Evolutionary conservation across 2,113 vertebrate species (phyloP), one percentile per base, ranked within the genome.

Genomic region (Apistogramma diplotaenia): DNA sequence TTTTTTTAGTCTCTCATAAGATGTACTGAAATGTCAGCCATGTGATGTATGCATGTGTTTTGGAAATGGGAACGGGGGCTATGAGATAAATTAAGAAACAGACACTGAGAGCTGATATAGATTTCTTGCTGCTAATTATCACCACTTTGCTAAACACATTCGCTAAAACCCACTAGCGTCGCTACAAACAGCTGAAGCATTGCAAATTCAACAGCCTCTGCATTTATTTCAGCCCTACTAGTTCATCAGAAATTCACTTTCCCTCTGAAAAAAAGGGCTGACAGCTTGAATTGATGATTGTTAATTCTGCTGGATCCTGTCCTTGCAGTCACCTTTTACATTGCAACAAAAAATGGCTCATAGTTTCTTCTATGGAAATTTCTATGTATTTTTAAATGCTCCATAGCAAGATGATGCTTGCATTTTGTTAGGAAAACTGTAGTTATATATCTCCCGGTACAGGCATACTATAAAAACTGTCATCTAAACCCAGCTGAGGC

Each of bases 61-160:
- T 13, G 19, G 21, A 37, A 55, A 62, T 46, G 29, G 8, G 16
- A 9, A 12, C 6, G 35, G 33, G 23, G 19, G 6, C 21, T 21
- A 8, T 53, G 54, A 33, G 40, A 70, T 9, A 12, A 33, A 76
- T 76, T 5, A 59, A 25, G 23, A 23, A 21, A 78, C 37, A 43
- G 18, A 55, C 51, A 71, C 18, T n/a, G 11, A 77, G 23, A 76
- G 18, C 31, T 80, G 62, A 81, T 80, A 76, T 18, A 67, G 81
- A 82, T 85, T 56, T 81, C 78, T 62, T 71, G 76, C 65, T 43
- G 33, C 71, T 85, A 83, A 86, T 89, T 82, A 88, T 82, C 53
- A 56, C 21, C 75, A 76, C 33, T 88, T 87, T 88, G 85, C 78
- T 79, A 43, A 87, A 86, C 79, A 81, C 35, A 76, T 86, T 65